Conservation (phyloP, 2,888 invertebrate species). For the Hymenopus coronatus region DNA sequence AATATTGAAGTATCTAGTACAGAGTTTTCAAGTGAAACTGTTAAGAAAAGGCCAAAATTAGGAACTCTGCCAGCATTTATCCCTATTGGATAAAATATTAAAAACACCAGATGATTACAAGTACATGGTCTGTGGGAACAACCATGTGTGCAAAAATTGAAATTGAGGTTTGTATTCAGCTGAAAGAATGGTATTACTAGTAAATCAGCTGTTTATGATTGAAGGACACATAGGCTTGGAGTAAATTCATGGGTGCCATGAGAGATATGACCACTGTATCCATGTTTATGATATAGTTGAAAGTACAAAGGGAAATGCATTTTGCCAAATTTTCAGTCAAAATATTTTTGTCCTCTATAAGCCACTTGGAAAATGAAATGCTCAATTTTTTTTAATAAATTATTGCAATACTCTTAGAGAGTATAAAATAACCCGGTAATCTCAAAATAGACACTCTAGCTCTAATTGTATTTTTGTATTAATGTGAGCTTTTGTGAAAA, state of each 20-base stretch:
- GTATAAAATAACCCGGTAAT: background rate
- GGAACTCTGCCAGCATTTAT: conserved; percentile 31
- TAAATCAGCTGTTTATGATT: no score
- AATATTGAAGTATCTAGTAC: background rate
- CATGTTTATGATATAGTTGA: background rate
- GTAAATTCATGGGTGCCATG: background rate
- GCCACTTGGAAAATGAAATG: background rate
- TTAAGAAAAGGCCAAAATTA: conserved; percentile 25
- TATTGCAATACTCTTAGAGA: background rate
- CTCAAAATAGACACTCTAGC: background rate
- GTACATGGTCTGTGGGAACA: no score
- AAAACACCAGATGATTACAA: background rate
- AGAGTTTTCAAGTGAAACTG: background rate
- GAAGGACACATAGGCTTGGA: background rate
- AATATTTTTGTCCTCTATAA: conserved; percentile 1
- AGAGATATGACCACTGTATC: background rate
- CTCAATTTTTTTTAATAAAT: background rate
- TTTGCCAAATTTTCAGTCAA: background rate
- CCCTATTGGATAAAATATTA: conserved; percentile 1
- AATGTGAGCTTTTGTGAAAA: background rate
- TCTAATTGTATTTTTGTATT: background rate
- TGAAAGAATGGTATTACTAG: no score
- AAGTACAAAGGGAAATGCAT: background rate
- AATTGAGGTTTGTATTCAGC: no score
- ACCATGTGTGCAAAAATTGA: no score